Conservation (phyloP, 2,888 invertebrate species). For the Coelopa pilipes region DNA sequence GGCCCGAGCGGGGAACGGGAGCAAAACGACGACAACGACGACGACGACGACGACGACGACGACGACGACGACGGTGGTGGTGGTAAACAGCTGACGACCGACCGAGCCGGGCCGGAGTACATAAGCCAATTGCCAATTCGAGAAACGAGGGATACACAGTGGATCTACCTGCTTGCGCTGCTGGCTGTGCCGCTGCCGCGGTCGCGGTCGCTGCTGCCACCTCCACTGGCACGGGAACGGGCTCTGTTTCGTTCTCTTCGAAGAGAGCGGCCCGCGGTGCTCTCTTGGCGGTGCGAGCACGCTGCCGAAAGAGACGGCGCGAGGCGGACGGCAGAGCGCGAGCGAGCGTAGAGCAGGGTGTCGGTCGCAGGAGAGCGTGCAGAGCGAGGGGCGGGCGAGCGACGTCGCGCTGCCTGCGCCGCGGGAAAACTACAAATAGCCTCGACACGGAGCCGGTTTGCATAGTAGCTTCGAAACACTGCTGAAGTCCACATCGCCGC, state of each 20-base stretch:
- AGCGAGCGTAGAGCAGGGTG: too few relatives aligned
- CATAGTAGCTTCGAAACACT: constrained; percentile 52
- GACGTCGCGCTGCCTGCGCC: neutral
- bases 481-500: constrained; percentile 46
- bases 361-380: too few relatives aligned
- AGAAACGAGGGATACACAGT: constrained; percentile 19
- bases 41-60: too few relatives aligned
- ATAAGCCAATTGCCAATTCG: neutral
- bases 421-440: constrained; percentile 53
- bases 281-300: constrained; percentile 13
- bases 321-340: too few relatives aligned
- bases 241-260: too few relatives aligned
- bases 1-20: too few relatives aligned
- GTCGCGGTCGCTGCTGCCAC: too few relatives aligned
- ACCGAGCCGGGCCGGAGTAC: neutral
- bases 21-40: too few relatives aligned
- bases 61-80: too few relatives aligned
- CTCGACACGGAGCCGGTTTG: constrained; percentile 44
- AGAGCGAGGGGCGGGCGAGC: too few relatives aligned
- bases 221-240: too few relatives aligned
- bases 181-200: neutral
- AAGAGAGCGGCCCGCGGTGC: constrained; percentile 11
- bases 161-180: constrained; percentile 17
- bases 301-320: too few relatives aligned
- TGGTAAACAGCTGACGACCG: constrained; percentile 18